Evolutionary conservation across 2,888 invertebrate species (phyloP).

Genomic region (Rutpela maculata): DNA sequence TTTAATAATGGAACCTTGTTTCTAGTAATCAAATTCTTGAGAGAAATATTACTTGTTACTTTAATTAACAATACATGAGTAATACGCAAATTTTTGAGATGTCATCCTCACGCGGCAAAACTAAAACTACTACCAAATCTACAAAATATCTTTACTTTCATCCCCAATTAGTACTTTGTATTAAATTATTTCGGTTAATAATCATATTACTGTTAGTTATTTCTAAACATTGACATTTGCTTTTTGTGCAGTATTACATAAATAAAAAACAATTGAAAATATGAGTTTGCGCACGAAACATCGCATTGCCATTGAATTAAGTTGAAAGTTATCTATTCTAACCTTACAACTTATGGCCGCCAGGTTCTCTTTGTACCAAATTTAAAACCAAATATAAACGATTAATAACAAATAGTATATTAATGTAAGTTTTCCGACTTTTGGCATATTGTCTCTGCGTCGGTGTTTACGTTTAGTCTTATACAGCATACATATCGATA

Average conservation of each 20-base stretch:
- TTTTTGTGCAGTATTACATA: neutral
- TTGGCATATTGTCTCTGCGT: conserved; percentile 48
- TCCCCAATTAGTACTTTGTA: neutral
- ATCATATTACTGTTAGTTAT: no score
- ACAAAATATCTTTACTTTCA: neutral
- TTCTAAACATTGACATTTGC: neutral
- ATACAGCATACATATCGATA: conserved; percentile 69
- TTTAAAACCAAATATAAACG: neutral
- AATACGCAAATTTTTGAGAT: neutral
- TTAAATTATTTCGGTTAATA: no score
- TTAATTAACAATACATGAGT: no score
- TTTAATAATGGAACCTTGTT: no score
- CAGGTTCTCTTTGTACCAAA: neutral
- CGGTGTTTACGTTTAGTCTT: conserved; percentile 45
- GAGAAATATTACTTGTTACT: no score
- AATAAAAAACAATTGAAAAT: neutral
- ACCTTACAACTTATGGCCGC: neutral
- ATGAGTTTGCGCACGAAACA: neutral
- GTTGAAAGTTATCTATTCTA: neutral
- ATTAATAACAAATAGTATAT: neutral
- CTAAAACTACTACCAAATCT: neutral
- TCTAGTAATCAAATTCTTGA: no score
- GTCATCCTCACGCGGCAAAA: neutral
- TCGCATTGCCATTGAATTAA: neutral
- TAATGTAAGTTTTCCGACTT: conserved; percentile 27